Evolutionary conservation across 2,113 vertebrate species (phyloP).

Genomic region (Silurus meridionalis): DNA sequence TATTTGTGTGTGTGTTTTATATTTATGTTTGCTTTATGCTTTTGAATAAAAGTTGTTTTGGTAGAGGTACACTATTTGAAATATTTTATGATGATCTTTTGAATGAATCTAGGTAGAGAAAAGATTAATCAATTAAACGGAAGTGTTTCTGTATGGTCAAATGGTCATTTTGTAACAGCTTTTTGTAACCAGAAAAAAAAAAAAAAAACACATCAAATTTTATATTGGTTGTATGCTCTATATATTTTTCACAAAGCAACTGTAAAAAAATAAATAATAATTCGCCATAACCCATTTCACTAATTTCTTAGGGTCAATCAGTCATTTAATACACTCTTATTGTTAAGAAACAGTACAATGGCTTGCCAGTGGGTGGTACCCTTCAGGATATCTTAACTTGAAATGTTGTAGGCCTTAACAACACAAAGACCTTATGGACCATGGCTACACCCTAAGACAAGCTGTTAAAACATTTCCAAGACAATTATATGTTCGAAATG

Average conservation of each 20-base stretch:
- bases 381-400: not conserved
- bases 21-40: slow-evolving; percentile 24
- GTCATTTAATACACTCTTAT: not conserved
- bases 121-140: not conserved
- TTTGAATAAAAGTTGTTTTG: not conserved
- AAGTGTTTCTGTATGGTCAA: not conserved
- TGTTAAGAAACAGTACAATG: not conserved
- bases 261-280: not conserved
- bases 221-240: not conserved
- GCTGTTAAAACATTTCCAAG: not conserved
- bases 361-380: not conserved
- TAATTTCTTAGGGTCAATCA: not conserved
- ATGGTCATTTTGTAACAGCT: not conserved
- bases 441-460: not conserved
- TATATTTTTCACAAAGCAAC: not conserved
- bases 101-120: not conserved
- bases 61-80: not conserved
- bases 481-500: not conserved
- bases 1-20: slow-evolving; percentile 48
- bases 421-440: not conserved
- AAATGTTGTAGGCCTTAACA: not conserved
- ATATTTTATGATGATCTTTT: not conserved
- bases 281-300: not conserved
- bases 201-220: not conserved
- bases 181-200: not conserved